Percentiles rank a stretch among this genome's conserved stretches.
Evolutionary conservation across 2,113 vertebrate genomes (phyloP).

Genomic region (Eulacestoma nigropectus): DNA sequence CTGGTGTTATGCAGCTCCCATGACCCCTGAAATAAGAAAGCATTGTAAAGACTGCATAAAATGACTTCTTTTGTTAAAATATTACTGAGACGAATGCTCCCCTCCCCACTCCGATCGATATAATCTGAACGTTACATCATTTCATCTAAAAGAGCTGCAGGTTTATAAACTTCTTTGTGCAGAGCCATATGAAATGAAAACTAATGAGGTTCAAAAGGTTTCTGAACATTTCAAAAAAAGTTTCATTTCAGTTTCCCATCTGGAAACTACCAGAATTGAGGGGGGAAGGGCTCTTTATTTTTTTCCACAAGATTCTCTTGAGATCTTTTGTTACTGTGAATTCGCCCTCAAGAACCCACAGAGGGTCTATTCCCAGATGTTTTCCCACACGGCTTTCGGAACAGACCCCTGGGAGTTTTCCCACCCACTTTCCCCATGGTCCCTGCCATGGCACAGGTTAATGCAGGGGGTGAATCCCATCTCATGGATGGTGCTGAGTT

Average conservation of each 20-base stretch:
- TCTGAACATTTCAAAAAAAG: constrained; percentile 1
- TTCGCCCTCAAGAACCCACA: neutral
- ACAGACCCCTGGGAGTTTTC: neutral
- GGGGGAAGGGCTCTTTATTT: constrained; percentile 9
- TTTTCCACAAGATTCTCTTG: neutral
- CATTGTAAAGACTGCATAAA: constrained; percentile 41
- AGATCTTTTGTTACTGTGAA: constrained; percentile 11
- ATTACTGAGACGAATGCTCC: neutral
- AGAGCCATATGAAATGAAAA: constrained; percentile 52
- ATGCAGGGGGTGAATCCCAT: neutral
- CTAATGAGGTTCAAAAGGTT: constrained; percentile 60
- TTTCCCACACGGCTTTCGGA: neutral
- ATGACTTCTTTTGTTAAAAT: constrained; percentile 58
- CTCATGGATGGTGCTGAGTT: fast-evolving
- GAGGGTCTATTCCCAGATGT: neutral
- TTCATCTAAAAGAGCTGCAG: constrained; percentile 40
- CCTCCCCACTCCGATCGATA: neutral
- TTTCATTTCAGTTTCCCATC: constrained; percentile 53
- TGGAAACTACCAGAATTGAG: constrained; percentile 18
- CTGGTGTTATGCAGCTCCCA: constrained; percentile 51
- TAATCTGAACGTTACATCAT: constrained; percentile 20
- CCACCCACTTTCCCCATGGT: fast-evolving
- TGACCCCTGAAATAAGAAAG: constrained; percentile 59
- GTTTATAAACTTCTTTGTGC: constrained; percentile 40
- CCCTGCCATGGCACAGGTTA: neutral